Conservation (phyloP, 1,140 invertebrate species). For the Aphaenogaster ashmeadi region DNA sequence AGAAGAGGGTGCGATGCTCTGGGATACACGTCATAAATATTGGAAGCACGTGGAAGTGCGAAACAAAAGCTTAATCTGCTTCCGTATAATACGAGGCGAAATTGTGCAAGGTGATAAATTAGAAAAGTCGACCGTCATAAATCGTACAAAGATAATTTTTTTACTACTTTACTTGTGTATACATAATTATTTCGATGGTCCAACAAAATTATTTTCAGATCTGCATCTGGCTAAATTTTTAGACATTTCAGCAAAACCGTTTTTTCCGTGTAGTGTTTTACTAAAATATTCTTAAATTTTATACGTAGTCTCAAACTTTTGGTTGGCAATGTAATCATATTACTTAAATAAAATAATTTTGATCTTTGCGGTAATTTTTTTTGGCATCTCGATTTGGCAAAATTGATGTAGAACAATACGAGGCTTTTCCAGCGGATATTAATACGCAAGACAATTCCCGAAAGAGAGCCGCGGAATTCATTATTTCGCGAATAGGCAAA, state of each 20-base stretch:
- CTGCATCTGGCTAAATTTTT: too few relatives aligned
- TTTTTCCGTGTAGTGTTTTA: too few relatives aligned
- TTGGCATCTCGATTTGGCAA: not conserved
- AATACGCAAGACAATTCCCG: not conserved
- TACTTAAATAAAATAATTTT: not conserved
- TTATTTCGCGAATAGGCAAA: conserved; percentile 34
- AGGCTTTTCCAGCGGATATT: not conserved
- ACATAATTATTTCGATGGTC: too few relatives aligned
- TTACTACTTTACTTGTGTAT: too few relatives aligned
- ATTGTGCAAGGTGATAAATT: conserved; percentile 5
- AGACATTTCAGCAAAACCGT: too few relatives aligned
- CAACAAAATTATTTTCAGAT: too few relatives aligned
- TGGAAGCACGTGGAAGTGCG: not conserved
- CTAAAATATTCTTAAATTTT: too few relatives aligned
- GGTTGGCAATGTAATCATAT: too few relatives aligned
- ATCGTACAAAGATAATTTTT: not conserved
- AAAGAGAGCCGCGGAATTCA: conserved; percentile 23
- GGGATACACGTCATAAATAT: conserved; percentile 33
- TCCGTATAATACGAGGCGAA: conserved; percentile 15
- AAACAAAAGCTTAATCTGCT: conserved; percentile 34
- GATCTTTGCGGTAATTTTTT: not conserved
- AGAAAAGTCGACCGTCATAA: conserved; percentile 10
- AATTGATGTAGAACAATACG: not conserved
- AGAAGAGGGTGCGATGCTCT: not conserved
- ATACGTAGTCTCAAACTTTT: too few relatives aligned